A percentile compares a stretch with the other conserved stretches of the same genome.
phyloP scores from a whole-genome alignment of 2,797 vertebrate species.

The Anolis apletophallus region DNA sequence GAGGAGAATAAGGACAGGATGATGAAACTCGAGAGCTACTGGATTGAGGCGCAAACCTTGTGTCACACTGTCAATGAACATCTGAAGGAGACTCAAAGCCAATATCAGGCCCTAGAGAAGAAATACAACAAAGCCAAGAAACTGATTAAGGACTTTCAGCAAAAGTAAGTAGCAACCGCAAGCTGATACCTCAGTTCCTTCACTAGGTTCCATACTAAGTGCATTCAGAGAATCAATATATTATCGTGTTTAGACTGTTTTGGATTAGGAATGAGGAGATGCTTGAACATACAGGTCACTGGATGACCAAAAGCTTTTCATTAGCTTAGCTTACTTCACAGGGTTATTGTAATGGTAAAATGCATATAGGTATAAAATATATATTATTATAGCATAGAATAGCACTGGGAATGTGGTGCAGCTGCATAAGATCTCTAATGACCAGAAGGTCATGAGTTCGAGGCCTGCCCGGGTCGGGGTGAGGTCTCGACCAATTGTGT shows the following conservation, averaged over 20 bases:
- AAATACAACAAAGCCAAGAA: slow-evolving; percentile 99
- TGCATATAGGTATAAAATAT: no score
- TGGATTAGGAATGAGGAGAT: background rate
- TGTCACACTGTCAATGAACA: slow-evolving; percentile 98
- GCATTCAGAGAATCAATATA: slow-evolving; percentile 34
- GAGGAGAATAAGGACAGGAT: slow-evolving; percentile 98
- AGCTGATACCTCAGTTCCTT: slow-evolving; percentile 44
- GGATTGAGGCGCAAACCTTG: slow-evolving; percentile 97
- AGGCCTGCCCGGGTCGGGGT: no score
- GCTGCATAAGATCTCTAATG: no score
- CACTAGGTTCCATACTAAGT: background rate
- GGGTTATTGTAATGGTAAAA: background rate
- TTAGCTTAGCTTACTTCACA: background rate
- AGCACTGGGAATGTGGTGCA: no score
- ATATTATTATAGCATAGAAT: no score
- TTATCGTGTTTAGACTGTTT: background rate
- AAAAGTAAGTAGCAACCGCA: slow-evolving; percentile 87
- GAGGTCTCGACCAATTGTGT: no score
- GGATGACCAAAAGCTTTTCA: background rate
- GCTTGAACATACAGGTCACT: background rate
- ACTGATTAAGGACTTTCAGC: slow-evolving; percentile 98
- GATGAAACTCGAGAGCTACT: slow-evolving; percentile 97
- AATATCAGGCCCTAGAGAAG: slow-evolving; percentile 97
- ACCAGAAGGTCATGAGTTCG: no score
- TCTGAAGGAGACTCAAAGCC: slow-evolving; percentile 96